A percentile compares a stretch with the other conserved stretches of the same genome.
Conservation (phyloP, 2,113 vertebrate species). For the Pterocles burchelli region DNA sequence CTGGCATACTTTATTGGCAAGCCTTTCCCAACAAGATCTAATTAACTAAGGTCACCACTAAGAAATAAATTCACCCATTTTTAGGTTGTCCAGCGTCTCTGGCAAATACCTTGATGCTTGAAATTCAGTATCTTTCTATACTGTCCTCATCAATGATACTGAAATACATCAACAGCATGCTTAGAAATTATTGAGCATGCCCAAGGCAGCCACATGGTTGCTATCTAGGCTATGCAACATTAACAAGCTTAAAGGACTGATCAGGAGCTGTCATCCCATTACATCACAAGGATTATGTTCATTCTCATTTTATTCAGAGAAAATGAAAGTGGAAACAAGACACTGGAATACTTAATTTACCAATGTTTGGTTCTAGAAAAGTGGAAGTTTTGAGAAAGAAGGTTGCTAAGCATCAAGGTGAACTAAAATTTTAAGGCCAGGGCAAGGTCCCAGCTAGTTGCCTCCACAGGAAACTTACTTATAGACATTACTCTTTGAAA, state of each 20-base stretch:
- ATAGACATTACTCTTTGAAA: background rate
- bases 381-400: background rate
- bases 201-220: background rate
- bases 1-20: background rate
- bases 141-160: background rate
- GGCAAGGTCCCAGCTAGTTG: background rate
- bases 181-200: background rate
- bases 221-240: background rate
- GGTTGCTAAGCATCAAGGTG: background rate
- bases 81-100: background rate
- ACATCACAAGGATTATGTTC: background rate
- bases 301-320: background rate
- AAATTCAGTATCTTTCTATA: background rate
- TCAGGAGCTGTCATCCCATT: background rate
- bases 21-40: background rate
- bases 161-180: background rate
- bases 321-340: background rate
- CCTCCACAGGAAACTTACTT: background rate
- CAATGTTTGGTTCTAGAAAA: background rate
- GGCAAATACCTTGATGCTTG: background rate
- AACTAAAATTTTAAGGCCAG: background rate
- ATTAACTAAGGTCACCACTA: background rate
- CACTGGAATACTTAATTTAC: background rate
- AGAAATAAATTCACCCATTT: background rate
- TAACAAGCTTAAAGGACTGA: background rate